A percentile compares a stretch with the other conserved stretches of the same genome.
Evolutionary conservation across 2,888 invertebrate species (phyloP).

Genomic region (Tricholauxania praeusta): DNA sequence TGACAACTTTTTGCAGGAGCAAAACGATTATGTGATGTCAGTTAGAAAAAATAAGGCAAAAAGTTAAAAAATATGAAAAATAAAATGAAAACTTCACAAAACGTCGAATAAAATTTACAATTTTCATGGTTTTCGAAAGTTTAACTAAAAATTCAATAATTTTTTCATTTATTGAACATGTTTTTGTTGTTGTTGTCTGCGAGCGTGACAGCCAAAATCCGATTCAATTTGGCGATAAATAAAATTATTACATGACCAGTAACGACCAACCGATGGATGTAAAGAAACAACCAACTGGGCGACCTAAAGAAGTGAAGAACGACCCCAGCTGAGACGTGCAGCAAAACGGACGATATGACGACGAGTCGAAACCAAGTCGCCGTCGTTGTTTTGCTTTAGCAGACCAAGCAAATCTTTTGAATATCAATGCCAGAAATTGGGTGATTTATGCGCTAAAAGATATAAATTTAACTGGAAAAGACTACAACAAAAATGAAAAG

Average conservation of each 20-base stretch:
- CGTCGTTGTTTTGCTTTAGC: neutral
- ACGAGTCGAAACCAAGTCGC: neutral
- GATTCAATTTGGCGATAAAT: constrained; percentile 59
- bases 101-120: too few relatives aligned
- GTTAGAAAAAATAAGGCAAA: too few relatives aligned
- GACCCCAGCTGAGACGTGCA: neutral
- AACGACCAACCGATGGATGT: constrained; percentile 11
- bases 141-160: constrained; percentile 21
- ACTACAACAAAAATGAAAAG: neutral
- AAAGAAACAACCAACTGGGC: neutral
- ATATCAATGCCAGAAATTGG: constrained; percentile 50
- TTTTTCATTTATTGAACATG: neutral
- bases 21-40: too few relatives aligned
- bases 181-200: constrained; percentile 41
- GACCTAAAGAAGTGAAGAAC: too few relatives aligned
- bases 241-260: constrained; percentile 55
- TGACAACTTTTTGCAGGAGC: too few relatives aligned
- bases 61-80: too few relatives aligned
- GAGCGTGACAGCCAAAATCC: constrained; percentile 47
- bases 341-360: neutral
- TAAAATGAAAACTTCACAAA: too few relatives aligned
- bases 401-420: constrained; percentile 29
- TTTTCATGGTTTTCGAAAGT: too few relatives aligned
- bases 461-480: constrained; percentile 37
- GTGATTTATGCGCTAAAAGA: constrained; percentile 56